phyloP scores from a whole-genome alignment of 2,888 invertebrate genomes.

The Lomographa bimaculata region DNA sequence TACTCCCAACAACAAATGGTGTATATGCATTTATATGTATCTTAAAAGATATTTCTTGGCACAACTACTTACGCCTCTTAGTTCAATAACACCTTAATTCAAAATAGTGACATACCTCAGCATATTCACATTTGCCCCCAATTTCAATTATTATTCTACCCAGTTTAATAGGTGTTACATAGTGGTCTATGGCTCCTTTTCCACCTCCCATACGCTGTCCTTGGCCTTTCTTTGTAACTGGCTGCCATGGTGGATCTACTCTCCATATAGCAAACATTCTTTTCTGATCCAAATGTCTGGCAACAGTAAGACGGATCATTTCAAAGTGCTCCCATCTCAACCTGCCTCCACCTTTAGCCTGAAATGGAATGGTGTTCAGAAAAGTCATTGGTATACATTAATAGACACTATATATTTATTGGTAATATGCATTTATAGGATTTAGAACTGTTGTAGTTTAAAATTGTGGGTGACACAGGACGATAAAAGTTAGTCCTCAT shows the following conservation, averaged over 20 bases:
- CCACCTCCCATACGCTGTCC: slow-evolving; percentile 98
- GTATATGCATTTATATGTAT: too few relatives aligned
- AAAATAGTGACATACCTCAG: slow-evolving; percentile 88
- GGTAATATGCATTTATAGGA: too few relatives aligned
- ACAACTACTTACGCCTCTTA: too few relatives aligned
- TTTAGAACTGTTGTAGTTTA: too few relatives aligned
- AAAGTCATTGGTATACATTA: neutral
- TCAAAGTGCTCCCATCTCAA: slow-evolving; percentile 93
- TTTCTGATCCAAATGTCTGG: slow-evolving; percentile 89
- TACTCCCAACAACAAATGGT: too few relatives aligned
- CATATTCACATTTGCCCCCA: slow-evolving; percentile 94
- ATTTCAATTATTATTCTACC: slow-evolving; percentile 97
- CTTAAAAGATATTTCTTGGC: too few relatives aligned
- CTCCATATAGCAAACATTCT: slow-evolving; percentile 98
- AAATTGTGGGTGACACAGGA: too few relatives aligned
- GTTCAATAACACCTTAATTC: too few relatives aligned
- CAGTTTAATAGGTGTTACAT: slow-evolving; percentile 95
- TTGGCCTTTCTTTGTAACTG: slow-evolving; percentile 94
- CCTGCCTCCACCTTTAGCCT: slow-evolving; percentile 94
- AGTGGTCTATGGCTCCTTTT: slow-evolving; percentile 97
- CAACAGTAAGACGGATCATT: slow-evolving; percentile 91
- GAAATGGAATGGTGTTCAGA: slow-evolving; percentile 41
- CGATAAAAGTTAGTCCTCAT: too few relatives aligned
- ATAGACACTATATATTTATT: too few relatives aligned
- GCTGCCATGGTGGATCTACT: slow-evolving; percentile 97